Evolutionary conservation across 1,140 invertebrate species (phyloP), one percentile per base, ranked within the genome.

Genomic region (Aethina tumida): DNA sequence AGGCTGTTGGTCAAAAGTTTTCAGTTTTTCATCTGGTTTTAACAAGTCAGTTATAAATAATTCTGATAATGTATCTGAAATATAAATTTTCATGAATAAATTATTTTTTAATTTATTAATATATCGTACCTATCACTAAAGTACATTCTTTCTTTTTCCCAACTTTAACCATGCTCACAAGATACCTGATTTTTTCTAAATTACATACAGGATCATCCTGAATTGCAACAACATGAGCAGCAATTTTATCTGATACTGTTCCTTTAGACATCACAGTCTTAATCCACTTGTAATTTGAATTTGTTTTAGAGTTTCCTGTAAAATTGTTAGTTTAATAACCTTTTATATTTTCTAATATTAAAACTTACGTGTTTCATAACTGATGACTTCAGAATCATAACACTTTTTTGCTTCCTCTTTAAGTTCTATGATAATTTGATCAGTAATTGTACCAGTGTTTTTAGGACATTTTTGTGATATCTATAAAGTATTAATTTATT

Each of bases 181-280:
- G 59, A 50, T 70, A 74, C 30, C 74, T 73, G 5, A 96, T 52
- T 31, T 75, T 73, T 12, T 65, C 53, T 4, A 95, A 57, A 61
- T 84, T 87, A 58, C 85, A 81, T 16, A 92, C 66, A 2, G 89
- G 84, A 51, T 81, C 83, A 50, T 93, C 81, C 69, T 94, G 82
- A 37, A 94, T 78, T 10, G 83, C 59, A 5, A 95, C 63, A 15
- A 83, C 81, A 28, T 78, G 74, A 2, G 90, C 90, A 17, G 90
- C 89, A 27, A 94, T 71, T 67, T 84, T 88, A 64, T 96, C 92
- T 1, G 74, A 72, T 1, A 79, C 71, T 5, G 89, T 91, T 28
- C 90, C 90, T 47, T 79, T 80, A 14, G 73, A 66, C 28, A 91
- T 63, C 4, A 92, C 75, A 10, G 81, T 89, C 47, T 79, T 76